Evolutionary conservation across 2,113 vertebrate species (phyloP).

Genomic region (Mirounga angustirostris): DNA sequence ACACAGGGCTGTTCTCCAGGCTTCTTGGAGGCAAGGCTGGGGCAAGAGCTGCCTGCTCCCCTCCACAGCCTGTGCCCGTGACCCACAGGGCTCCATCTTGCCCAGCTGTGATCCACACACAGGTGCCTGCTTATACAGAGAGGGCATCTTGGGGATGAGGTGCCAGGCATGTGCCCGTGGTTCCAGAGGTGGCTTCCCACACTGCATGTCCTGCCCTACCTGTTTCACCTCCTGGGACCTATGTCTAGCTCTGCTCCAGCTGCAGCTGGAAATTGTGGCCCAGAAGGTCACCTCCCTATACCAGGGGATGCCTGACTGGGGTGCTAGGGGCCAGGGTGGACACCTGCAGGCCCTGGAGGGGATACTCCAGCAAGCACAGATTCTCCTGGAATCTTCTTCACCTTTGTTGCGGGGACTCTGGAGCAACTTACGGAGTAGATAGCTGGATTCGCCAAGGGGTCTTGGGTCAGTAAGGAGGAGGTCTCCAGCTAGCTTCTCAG

Average conservation of each 20-base stretch:
- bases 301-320: conserved; percentile 69
- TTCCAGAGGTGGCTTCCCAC: conserved; percentile 90
- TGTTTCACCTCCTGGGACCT: conserved; percentile 94
- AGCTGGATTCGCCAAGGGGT: conserved; percentile 28
- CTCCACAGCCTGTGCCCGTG: conserved; percentile 90
- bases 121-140: conserved; percentile 88
- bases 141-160: conserved; percentile 84
- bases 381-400: conserved; percentile 28
- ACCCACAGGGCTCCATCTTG: conserved; percentile 86
- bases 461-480: background rate
- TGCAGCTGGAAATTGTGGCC: conserved; percentile 83
- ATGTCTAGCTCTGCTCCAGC: conserved; percentile 82
- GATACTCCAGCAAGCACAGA: conserved; percentile 67
- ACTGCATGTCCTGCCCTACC: conserved; percentile 89
- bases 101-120: conserved; percentile 89
- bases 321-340: background rate
- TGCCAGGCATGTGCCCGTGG: conserved; percentile 90
- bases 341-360: conserved; percentile 61
- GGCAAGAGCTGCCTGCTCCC: background rate
- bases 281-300: conserved; percentile 78
- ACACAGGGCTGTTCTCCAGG: background rate
- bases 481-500: background rate
- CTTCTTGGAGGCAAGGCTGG: background rate
- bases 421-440: conserved; percentile 38
- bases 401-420: background rate